Conservation (phyloP, 2,888 invertebrate genomes). For the Chalcosyrphus nemorum region DNA sequence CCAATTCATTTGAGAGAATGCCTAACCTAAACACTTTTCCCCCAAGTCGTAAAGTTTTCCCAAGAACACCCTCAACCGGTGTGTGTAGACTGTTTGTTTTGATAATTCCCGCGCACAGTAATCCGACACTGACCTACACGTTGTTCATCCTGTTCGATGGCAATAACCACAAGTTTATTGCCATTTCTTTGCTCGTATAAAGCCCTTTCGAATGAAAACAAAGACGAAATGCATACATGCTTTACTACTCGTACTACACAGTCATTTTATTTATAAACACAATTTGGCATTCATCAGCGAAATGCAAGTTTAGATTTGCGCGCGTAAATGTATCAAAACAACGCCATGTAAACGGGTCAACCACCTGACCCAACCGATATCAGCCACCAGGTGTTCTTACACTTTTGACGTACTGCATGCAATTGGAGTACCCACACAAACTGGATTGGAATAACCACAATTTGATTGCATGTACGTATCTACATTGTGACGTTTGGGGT, state of each 20-base stretch:
- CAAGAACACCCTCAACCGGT: conserved; percentile 44
- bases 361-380: conserved; percentile 21
- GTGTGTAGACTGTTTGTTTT: conserved; percentile 14
- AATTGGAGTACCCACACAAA: conserved; percentile 5
- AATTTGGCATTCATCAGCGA: conserved; percentile 1
- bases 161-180: conserved; percentile 48
- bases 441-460: background rate
- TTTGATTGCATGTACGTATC: conserved; percentile 37
- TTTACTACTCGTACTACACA: background rate
- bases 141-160: conserved; percentile 2
- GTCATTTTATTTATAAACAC: conserved; percentile 29
- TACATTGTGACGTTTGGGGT: conserved; percentile 43
- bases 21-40: background rate
- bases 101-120: conserved; percentile 37
- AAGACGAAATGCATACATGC: conserved; percentile 15
- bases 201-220: conserved; percentile 17
- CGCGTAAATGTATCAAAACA: conserved; percentile 25
- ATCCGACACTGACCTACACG: conserved; percentile 57
- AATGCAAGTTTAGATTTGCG: background rate
- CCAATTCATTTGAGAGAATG: background rate
- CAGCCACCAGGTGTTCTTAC: conserved; percentile 51
- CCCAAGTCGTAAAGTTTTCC: conserved; percentile 11
- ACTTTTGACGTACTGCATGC: background rate
- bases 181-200: conserved; percentile 2
- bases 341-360: conserved; percentile 30